Percentiles rank a stretch among this genome's conserved stretches.
phyloP scores from a whole-genome alignment of 2,888 invertebrate genomes.

The Andricus quercusramuli region DNA sequence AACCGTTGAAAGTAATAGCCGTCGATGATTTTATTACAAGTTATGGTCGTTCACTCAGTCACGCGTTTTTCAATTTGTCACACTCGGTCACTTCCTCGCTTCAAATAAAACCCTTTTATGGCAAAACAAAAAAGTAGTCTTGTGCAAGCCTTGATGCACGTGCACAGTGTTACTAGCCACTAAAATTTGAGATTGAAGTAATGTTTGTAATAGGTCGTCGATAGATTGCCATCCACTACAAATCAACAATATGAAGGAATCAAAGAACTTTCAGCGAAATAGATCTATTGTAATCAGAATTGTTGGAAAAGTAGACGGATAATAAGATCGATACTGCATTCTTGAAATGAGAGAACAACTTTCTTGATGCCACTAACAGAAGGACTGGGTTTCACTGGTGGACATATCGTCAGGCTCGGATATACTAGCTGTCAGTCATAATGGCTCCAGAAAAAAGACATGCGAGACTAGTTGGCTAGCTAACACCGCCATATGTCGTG shows the following conservation, averaged over 20 bases:
- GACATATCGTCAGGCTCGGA: background rate
- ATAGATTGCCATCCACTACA: background rate
- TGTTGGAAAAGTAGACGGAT: background rate
- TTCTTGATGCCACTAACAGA: conserved; percentile 33
- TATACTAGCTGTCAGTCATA: conserved; percentile 41
- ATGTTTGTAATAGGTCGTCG: background rate
- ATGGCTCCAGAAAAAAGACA: conserved; percentile 61
- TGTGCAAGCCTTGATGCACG: background rate
- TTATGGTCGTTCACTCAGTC: conserved; percentile 24
- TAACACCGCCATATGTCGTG: conserved; percentile 70
- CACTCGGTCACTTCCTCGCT: conserved; percentile 3
- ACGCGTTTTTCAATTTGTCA: conserved; percentile 20
- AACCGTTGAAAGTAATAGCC: conserved; percentile 27
- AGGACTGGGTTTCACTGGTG: conserved; percentile 32
- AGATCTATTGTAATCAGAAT: background rate
- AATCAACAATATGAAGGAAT: background rate
- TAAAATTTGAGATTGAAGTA: background rate
- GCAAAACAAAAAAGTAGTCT: background rate
- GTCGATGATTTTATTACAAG: conserved; percentile 16
- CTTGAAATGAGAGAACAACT: conserved; percentile 34
- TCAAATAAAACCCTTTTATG: background rate
- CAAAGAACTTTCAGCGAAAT: too few relatives aligned
- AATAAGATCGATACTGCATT: conserved; percentile 35
- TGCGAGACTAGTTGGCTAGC: conserved; percentile 60
- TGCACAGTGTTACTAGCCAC: background rate